phyloP scores from a whole-genome alignment of 2,797 vertebrate genomes.

The Hoplostethus atlanticus region DNA sequence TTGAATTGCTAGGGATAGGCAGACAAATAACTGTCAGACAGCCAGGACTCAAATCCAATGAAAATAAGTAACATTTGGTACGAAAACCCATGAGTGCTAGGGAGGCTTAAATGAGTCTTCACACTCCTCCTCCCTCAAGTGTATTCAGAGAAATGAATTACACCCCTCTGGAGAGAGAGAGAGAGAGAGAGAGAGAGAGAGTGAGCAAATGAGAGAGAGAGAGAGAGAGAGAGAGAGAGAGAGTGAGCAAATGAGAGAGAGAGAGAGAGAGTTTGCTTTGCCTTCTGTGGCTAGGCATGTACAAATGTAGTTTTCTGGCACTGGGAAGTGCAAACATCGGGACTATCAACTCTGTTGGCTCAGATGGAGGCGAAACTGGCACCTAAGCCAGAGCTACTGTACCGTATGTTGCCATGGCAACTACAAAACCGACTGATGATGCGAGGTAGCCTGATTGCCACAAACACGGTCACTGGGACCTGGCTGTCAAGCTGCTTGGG shows the following conservation, averaged over 20 bases:
- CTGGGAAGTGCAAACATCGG: constrained; percentile 71
- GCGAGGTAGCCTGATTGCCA: constrained; percentile 77
- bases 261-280: constrained; percentile 57
- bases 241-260: constrained; percentile 9
- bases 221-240: constrained; percentile 35
- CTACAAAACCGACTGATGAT: constrained; percentile 75
- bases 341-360: constrained; percentile 55
- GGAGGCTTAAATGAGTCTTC: constrained; percentile 77
- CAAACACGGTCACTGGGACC: constrained; percentile 79
- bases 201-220: background rate
- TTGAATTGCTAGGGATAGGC: constrained; percentile 61
- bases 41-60: constrained; percentile 68
- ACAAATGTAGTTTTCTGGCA: constrained; percentile 67
- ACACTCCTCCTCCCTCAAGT: constrained; percentile 73
- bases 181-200: constrained; percentile 26
- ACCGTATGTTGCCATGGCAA: constrained; percentile 78
- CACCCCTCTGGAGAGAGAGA: constrained; percentile 64
- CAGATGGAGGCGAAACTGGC: constrained; percentile 64
- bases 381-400: constrained; percentile 64
- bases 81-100: constrained; percentile 72
- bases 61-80: constrained; percentile 78
- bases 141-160: constrained; percentile 81
- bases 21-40: constrained; percentile 50
- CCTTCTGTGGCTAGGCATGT: constrained; percentile 54
- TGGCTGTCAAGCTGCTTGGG: constrained; percentile 77